Evolutionary conservation across 2,113 vertebrate genomes (phyloP), one percentile per base, ranked within the genome.

Genomic region (Calypte anna): DNA sequence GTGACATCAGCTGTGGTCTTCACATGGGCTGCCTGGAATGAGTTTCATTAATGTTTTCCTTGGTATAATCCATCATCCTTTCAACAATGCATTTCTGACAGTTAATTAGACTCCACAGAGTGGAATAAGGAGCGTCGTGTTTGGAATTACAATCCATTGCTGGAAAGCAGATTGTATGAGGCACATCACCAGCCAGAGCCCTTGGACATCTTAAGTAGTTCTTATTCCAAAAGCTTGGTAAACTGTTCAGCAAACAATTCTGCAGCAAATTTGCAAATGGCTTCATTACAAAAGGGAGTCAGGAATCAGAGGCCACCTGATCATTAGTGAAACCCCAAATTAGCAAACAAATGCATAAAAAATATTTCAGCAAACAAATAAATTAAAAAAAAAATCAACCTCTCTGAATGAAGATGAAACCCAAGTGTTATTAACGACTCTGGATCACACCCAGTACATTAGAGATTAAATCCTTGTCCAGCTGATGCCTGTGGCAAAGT

Each of bases 101-200:
- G 97, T 98, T 98, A 98, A 98, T 99, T 98, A 98, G 98, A 98
- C 97, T 97, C 97, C 97, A 97, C 96, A 74, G 97, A 94, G 97
- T 97, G 93, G 96, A 97, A 96, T 97, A 96, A 97, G 66, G 75
- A 97, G 92, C 10, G 9, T 55, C 75, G 87, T 98, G 97, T 97
- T 96, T 91, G 81, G 97, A 97, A 98, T 98, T 88, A 88, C 77
- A 97, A 97, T 97, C 96, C 79, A 36, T 82, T 51, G 48, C 93
- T 94, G 88, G 95, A 93, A 82, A 92, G 68, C 94, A 90, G 92
- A 91, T 83, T 82, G 12, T 18, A n/a, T 2, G 78, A 96, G 78
- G 86, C 53, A 8, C 21, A 55, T 53, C 94, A 95, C 75, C 92
- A 66, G 40, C 88, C 17, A 6, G 58, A 86, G 86, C 90, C 84